Conservation (phyloP, 2,888 invertebrate species). For the Drymonia ruficornis region DNA sequence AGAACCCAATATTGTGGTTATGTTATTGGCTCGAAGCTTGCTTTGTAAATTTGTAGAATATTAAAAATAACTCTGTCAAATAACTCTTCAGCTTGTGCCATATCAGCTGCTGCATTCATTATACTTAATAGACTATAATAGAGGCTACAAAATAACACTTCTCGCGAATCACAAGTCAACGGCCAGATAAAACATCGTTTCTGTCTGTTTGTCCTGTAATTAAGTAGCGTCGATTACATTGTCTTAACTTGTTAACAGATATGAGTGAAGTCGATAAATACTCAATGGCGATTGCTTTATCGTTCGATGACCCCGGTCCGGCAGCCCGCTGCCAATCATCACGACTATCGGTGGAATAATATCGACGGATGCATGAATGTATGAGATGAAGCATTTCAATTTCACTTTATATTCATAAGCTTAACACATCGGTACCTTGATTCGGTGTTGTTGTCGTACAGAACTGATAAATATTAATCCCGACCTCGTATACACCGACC, state of each 20-base stretch:
- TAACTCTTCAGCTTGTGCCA: not conserved
- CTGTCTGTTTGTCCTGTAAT: slow-evolving; percentile 53
- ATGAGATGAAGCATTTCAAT: slow-evolving; percentile 61
- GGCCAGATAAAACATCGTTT: slow-evolving; percentile 54
- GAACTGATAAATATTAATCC: slow-evolving; percentile 74
- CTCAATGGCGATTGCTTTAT: slow-evolving; percentile 50
- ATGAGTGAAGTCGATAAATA: slow-evolving; percentile 58
- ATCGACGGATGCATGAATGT: slow-evolving; percentile 55
- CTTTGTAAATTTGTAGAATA: slow-evolving; percentile 20
- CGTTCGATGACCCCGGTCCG: slow-evolving; percentile 61
- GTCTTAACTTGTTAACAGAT: slow-evolving; percentile 65
- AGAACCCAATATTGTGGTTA: slow-evolving; percentile 19
- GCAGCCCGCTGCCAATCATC: slow-evolving; percentile 45
- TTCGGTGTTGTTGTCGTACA: slow-evolving; percentile 62
- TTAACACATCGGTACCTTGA: slow-evolving; percentile 63
- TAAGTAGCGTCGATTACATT: slow-evolving; percentile 58
- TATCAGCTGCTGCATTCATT: slow-evolving; percentile 18
- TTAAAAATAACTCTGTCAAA: slow-evolving; percentile 16
- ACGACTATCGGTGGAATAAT: slow-evolving; percentile 45
- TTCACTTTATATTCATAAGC: slow-evolving; percentile 72
- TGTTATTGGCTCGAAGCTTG: slow-evolving; percentile 20
- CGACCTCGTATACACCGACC: slow-evolving; percentile 46
- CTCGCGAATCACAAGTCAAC: slow-evolving; percentile 52
- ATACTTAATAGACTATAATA: slow-evolving; percentile 30
- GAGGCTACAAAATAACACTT: slow-evolving; percentile 28